Evolutionary conservation across 1,140 invertebrate genomes (phyloP).

Genomic region (Linepithema humile): DNA sequence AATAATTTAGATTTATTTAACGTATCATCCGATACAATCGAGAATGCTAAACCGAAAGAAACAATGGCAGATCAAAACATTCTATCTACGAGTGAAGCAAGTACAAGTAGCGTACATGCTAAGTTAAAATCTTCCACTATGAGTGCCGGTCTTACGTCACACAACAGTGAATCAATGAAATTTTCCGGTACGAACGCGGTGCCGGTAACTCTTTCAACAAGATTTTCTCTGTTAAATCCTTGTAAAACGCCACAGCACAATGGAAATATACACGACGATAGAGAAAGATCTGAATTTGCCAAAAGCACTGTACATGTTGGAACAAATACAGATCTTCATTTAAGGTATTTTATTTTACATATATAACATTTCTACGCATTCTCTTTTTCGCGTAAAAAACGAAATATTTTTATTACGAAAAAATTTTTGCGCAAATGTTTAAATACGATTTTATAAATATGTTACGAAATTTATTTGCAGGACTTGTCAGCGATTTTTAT

Average conservation of each 20-base stretch:
- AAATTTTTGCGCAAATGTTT: neutral
- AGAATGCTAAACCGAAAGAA: constrained; percentile 15
- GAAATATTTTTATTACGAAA: neutral
- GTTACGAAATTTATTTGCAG: constrained; percentile 58
- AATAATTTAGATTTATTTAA: constrained; percentile 16
- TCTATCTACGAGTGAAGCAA: neutral
- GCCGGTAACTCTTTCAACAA: no score
- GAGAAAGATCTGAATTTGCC: constrained; percentile 15
- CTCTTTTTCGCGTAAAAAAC: neutral
- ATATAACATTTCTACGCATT: neutral
- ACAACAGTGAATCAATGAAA: constrained; percentile 16
- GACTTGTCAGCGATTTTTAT: constrained; percentile 79
- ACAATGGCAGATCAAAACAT: neutral
- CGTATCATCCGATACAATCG: neutral
- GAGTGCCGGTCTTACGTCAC: neutral
- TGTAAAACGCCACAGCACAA: constrained; percentile 32
- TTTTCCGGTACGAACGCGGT: neutral
- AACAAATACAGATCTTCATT: constrained; percentile 67
- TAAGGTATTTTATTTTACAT: constrained; percentile 63
- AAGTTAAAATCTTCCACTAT: constrained; percentile 10
- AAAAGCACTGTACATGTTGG: constrained; percentile 47
- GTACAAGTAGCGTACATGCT: neutral
- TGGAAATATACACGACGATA: constrained; percentile 30
- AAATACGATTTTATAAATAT: neutral
- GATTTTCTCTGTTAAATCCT: constrained; percentile 31